phyloP scores from a whole-genome alignment of 2,888 invertebrate genomes.

The Drepanosiphum platanoidis region DNA sequence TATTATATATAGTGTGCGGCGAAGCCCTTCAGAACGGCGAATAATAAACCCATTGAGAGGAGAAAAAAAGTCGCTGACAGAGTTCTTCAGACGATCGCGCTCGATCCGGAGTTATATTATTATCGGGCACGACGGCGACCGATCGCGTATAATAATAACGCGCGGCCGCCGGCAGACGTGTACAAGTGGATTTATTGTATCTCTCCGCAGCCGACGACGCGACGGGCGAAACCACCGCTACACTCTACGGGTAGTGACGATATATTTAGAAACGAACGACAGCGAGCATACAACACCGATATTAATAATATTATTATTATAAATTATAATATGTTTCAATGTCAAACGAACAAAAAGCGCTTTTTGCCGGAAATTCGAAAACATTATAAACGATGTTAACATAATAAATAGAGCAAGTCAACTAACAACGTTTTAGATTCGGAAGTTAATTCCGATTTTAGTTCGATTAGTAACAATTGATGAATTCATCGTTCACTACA shows the following conservation, averaged over 20 bases:
- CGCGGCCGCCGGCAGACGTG: neutral
- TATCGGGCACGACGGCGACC: neutral
- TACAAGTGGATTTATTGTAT: constrained; percentile 32
- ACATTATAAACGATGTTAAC: no score
- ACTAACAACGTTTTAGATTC: no score
- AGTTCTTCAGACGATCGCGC: neutral
- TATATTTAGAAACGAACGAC: neutral
- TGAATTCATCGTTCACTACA: no score
- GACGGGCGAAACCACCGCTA: neutral
- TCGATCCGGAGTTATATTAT: neutral
- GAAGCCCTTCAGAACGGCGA: neutral
- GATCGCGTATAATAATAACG: neutral
- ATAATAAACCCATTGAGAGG: constrained; percentile 35
- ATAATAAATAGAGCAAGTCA: no score
- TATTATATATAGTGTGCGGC: neutral
- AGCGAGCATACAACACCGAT: neutral
- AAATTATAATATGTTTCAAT: no score
- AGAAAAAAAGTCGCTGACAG: constrained; percentile 12
- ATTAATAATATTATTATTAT: neutral
- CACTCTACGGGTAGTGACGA: neutral
- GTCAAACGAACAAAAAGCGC: no score
- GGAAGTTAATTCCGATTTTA: no score
- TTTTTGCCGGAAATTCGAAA: no score
- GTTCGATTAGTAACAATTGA: no score
- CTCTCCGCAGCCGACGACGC: neutral